Evolutionary conservation across 1,140 invertebrate species (phyloP), one percentile per base, ranked within the genome.

Genomic region (Drosophila pallidifrons): DNA sequence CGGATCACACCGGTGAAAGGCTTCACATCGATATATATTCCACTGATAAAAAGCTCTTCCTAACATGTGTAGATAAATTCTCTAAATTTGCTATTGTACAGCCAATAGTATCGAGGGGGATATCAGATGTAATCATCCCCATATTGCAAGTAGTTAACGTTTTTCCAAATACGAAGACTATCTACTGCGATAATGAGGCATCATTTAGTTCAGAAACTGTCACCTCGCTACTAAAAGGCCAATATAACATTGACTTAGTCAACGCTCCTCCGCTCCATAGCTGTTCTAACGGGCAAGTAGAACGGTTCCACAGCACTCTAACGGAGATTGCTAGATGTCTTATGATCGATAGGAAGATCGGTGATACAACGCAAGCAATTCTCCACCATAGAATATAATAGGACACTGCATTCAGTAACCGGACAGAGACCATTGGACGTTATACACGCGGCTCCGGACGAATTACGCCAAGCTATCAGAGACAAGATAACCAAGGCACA

Each of bases 231-330:
- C 45, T 67, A 1, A 57, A 58, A n/a, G 57, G 57, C 41, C 3
- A 16, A n/a, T 65, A 32, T 43, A 8, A 10, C 8, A 51, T 73
- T 6, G 54, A 65, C 8, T 11, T 63, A 1, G 55, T 20, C 4
- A 73, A 66, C 16, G 70, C 70, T 4, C 61, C 54, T 2, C 70
- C 55, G 2, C 43, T 73, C 2, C 55, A 73, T 15, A 73, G 54
- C 20, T 3, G 11, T 2, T 73, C 54, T 28, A 73, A 73, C 32
- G 71, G 46, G 0, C 70, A 66, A 46, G 63, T 66, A 3, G 55
- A 73, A 46, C 30, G 61, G 7, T 66, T 66, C 15, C 63, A 73
- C 10, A 73, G 32, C 5, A 65, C 54, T 2, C 38, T 73, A 4
- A 32, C n/a, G 7, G 55, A 66, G 35, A 60, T 73, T 5, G 61